A percentile compares a stretch with the other conserved stretches of the same genome.
phyloP scores from a whole-genome alignment of 37 sponge, comb jelly and placozoan species.

The Chondrosia reniformis region DNA sequence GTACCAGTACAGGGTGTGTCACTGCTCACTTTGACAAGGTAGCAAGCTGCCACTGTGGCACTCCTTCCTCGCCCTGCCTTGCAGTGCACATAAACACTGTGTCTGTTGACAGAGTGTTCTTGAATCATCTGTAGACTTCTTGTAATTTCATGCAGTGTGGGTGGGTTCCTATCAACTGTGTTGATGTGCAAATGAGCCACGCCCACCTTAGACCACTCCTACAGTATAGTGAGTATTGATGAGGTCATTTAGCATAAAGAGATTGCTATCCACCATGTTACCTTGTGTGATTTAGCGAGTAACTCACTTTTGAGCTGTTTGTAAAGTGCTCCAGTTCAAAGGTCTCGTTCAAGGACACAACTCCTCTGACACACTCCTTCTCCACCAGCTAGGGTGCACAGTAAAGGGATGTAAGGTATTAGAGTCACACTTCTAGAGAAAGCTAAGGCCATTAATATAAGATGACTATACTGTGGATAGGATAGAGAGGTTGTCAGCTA shows the following conservation, averaged over 20 bases:
- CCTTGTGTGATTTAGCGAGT: neutral
- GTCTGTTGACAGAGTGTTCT: conserved; percentile 3
- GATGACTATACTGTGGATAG: no score
- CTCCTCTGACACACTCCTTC: neutral
- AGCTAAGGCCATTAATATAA: no score
- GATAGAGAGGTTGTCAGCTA: no score
- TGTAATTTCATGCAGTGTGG: conserved; percentile 34
- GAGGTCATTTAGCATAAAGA: no score
- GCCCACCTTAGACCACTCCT: conserved; percentile 82
- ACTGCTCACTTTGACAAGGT: conserved; percentile 70
- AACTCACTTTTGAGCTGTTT: conserved; percentile 8
- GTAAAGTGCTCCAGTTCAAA: neutral
- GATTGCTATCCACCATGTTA: no score
- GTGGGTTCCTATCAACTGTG: conserved; percentile 70
- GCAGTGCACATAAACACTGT: conserved; percentile 87
- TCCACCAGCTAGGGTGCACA: no score
- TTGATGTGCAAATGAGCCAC: conserved; percentile 54
- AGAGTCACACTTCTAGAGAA: no score
- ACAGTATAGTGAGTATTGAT: neutral
- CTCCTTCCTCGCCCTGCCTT: conserved; percentile 92
- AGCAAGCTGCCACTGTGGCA: conserved; percentile 74
- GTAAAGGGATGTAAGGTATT: neutral
- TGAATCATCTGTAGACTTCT: conserved; percentile 60
- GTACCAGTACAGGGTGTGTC: no score
- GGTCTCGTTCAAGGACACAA: neutral